These are phyloP conservation scores for Ancistrus triradiatus DNA, from an alignment of 2,113 vertebrate species.

Conservation along the genomic window DNA sequence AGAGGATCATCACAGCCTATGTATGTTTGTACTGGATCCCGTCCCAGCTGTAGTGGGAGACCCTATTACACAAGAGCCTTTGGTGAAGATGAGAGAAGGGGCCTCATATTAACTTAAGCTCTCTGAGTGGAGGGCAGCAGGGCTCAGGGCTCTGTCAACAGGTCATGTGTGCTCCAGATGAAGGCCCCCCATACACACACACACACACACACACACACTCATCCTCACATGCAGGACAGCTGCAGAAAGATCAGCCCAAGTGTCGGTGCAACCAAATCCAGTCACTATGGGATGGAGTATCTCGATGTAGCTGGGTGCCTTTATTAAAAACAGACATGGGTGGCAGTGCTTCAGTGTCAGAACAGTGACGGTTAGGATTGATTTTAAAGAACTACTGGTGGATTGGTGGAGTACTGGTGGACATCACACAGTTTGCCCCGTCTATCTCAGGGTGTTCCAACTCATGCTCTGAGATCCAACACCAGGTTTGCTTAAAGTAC, in stretches of 20 bases:
- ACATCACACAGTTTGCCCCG: too few species aligned
- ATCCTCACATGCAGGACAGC: slow-evolving; percentile 35
- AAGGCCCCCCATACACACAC: not conserved
- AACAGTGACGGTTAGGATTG: too few species aligned
- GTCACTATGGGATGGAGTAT: too few species aligned
- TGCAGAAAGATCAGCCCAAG: slow-evolving; percentile 6
- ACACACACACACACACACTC: slow-evolving; percentile 5
- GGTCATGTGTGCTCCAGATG: slow-evolving; percentile 52
- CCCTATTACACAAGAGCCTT: slow-evolving; percentile 27
- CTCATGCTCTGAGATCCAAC: too few species aligned
- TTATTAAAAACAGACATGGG: too few species aligned
- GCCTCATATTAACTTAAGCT: slow-evolving; percentile 51
- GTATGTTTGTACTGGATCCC: too few species aligned
- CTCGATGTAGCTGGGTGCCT: not conserved
- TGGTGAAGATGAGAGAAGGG: slow-evolving; percentile 21
- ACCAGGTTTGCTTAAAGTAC: too few species aligned
- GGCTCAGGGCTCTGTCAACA: slow-evolving; percentile 64
- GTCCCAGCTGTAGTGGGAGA: slow-evolving; percentile 1
- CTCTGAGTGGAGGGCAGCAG: slow-evolving; percentile 52
- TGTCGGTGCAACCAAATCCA: not conserved
- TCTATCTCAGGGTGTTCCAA: too few species aligned
- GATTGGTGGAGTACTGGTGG: too few species aligned
- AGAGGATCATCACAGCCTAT: too few species aligned
- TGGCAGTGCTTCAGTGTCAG: too few species aligned
- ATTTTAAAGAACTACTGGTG: too few species aligned